Base-by-base conservation (phyloP, 35 echinoderm and acorn worm genomes). In the Heliocidaris erythrogramma region DNA sequence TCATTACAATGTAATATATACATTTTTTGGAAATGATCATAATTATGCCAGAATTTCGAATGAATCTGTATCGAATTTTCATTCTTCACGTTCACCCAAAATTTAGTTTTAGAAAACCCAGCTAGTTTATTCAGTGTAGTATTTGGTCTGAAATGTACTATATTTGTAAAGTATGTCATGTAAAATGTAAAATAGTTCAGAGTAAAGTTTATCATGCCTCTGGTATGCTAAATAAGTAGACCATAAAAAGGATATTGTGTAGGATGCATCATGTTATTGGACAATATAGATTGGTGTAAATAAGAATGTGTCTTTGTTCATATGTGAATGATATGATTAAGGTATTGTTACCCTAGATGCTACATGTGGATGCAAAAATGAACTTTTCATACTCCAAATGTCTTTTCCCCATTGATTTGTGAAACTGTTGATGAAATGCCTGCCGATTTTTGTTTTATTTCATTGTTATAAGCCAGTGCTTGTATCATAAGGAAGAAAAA, bases 221-320 rank as follows among this genome's bases (percentile, higher is more conserved):
- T 78, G 5, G 7, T 78, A 78, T n/a, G 65, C 65, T 78, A 18
- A 78, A 78, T 78, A 78, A 18, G 65, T 78, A 78, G 65, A 78
- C 27, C 21, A 78, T 78, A 42, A 42, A 42, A 42, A 42, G 35
- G 65, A 78, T 78, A 18, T 78, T 78, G 17, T 78, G 65, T 78
- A 78, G 65, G 65, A 78, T 78, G 27, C 27, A 24, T 27, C 27
- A 78, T 78, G 65, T 78, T 27, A 78, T 78, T 78, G 65, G 65
- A 78, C 65, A 78, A 27, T 78, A 78, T 78, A 78, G 27, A 78
- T 24, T 78, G 65, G 35, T 78, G 65, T 78, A 78, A 27, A 78
- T 78, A 78, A 78, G 65, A 78, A 78, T 78, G 65, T 78, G 65
- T 78, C 65, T 78, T 78, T 18, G 65, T 78, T 78, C n/a, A 18